Conservation (phyloP, 1,140 invertebrate species). For the Drosophila seguyi region DNA sequence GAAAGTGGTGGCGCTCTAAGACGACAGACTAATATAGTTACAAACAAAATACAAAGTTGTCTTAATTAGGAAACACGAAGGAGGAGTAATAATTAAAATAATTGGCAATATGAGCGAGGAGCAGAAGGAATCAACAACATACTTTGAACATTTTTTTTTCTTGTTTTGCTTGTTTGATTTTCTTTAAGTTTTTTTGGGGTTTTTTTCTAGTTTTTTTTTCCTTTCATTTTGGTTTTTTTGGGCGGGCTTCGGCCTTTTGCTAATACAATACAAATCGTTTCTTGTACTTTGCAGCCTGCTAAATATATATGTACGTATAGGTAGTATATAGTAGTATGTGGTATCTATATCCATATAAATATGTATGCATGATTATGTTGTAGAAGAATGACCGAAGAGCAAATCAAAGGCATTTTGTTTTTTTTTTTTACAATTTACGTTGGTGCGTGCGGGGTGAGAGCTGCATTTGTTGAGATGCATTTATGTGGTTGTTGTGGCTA, state of each 20-base stretch:
- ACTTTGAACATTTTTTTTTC: conserved; percentile 40
- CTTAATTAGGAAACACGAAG: conserved; percentile 52
- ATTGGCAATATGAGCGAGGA: conserved; percentile 84
- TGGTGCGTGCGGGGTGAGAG: conserved; percentile 18
- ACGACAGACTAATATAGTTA: conserved; percentile 63
- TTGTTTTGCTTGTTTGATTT: background rate
- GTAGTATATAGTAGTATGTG: conserved; percentile 52
- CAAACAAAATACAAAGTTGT: conserved; percentile 64
- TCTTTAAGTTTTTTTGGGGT: conserved; percentile 11
- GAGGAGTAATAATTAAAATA: conserved; percentile 60
- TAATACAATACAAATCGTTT: conserved; percentile 77
- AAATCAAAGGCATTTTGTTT: conserved; percentile 72
- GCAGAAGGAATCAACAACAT: conserved; percentile 73
- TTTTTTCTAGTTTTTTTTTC: conserved; percentile 21
- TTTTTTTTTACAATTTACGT: conserved; percentile 54
- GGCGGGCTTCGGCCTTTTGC: conserved; percentile 71
- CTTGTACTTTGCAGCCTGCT: conserved; percentile 73
- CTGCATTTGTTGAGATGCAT: conserved; percentile 6
- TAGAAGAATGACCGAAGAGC: conserved; percentile 66
- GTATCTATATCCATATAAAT: conserved; percentile 74
- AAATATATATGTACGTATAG: conserved; percentile 71
- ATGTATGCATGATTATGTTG: conserved; percentile 78
- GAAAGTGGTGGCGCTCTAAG: conserved; percentile 45
- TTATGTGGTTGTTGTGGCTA: conserved; percentile 71
- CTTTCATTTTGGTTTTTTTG: conserved; percentile 60